Evolutionary conservation across 1,140 invertebrate genomes (phyloP), one percentile per base, ranked within the genome.

Genomic region (Diplogasteroides magnus): DNA sequence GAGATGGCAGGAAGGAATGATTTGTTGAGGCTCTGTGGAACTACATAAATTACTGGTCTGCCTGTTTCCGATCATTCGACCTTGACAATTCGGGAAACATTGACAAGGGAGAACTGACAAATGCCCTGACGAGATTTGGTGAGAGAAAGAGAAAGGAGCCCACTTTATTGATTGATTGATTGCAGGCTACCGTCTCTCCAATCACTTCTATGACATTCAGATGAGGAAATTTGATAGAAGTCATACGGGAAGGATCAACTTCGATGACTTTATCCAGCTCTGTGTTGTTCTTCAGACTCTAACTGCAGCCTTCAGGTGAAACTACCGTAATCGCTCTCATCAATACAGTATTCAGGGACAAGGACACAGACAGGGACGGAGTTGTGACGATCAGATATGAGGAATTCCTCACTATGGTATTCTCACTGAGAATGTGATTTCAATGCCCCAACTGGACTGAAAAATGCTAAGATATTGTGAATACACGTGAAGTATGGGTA

Each of bases 211-310:
- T 73, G 87, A 88, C 71, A 88, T 90, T 32, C 86, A 98, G 76
- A 86, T 98, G 25, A 87, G 89, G 72, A 97, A 97, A 85, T 98
- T 96, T 86, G 95, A 98, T 84, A 86, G 94, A 73, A 89, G 89
- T 80, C 93, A 93, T n/a, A 86, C 87, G 76, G 91, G 91, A 48
- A 91, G 89, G 0, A 91, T 98, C 75, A 88, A 93, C 31, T 98
- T 98, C 87, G 96, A 98, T 87, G 95, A 98, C 85, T 98, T 98
- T 80, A 97, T 98, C 78, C 94, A 98, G 63, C 74, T 83, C 26
- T 78, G 78, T 57, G 77, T 83, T 25, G 76, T 82, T 2, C 73
- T 81, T 26, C 81, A 82, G 64, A 82, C 80, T 11, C 65, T 82
- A 3, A 82, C 79, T 0, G 77, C 79, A 23, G 62, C 79, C 31